phyloP scores from a whole-genome alignment of 1,140 invertebrate genomes.

The Macrobrachium rosenbergii region DNA sequence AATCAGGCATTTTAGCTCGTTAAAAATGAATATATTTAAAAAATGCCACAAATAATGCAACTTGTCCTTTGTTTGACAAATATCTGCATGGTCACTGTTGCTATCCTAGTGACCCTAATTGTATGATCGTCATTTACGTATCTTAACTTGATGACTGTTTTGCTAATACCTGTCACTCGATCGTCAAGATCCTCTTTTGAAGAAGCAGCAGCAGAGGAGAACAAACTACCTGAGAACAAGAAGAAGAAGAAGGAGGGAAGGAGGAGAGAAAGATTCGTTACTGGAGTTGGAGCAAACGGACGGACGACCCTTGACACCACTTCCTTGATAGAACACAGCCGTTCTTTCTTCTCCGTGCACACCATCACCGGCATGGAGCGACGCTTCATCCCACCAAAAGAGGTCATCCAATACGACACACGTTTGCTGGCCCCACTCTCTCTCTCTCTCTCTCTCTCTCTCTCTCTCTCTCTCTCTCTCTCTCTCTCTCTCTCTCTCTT shows the following conservation, averaged over 20 bases:
- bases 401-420: background rate
- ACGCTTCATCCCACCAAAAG: background rate
- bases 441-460: slow-evolving; percentile 3
- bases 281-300: background rate
- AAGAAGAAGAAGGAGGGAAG: background rate
- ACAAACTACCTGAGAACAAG: background rate
- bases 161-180: no score
- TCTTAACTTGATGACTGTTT: no score
- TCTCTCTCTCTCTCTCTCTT: background rate
- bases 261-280: background rate
- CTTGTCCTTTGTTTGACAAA: no score
- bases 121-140: no score
- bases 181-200: no score
- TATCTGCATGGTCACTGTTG: no score
- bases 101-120: no score
- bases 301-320: background rate
- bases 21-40: no score
- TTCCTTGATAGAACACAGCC: background rate
- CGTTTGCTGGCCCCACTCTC: background rate
- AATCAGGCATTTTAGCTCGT: no score
- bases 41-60: no score
- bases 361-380: background rate
- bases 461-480: slow-evolving; percentile 3
- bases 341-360: background rate
- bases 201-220: no score